Evolutionary conservation across 2,113 vertebrate genomes (phyloP), one percentile per base, ranked within the genome.

Genomic region (Cygnus buccinator): DNA sequence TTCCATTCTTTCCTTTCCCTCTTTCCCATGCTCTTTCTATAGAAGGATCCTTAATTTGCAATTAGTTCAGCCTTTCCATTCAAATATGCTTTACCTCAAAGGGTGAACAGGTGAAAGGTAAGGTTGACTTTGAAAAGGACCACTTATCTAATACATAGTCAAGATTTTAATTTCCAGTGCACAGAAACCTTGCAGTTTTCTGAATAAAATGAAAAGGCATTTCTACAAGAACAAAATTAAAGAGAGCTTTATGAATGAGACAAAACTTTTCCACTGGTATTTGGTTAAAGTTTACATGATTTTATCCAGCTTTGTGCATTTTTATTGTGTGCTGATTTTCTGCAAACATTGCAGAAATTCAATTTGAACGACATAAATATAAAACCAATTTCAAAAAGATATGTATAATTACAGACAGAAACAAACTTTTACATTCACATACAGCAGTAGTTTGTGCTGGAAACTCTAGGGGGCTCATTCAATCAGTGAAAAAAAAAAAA

Each of bases 71-170:
- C 48, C 43, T 95, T 81, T 26, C 7, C 48, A 59, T 37, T 78
- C 87, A 96, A 29, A 48, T 55, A 70, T 48, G 37, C 7, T 90
- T 86, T 75, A 57, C 55, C 20, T 95, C 67, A 89, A 37, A 75
- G 44, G 63, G 23, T 93, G 55, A 92, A 93, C 90, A 86, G 11
- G 35, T 92, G 63, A 93, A 95, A 89, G n/a, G 14, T 87, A 76
- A 85, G 74, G 59, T 21, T 87, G n/a, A 18, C n/a, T 87, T 93
- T 92, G 31, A 61, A 80, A 94, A 88, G 18, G 16, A 25, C 41
- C 66, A 8, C 4, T 76, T 72, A 81, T 74, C 21, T 48, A 29
- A 62, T 78, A 58, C 13, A 37, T 31, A 81, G 48, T 28, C 48
- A 82, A 48, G 73, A 86, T 57, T 93, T 95, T 86, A 37, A 55